Conservation (phyloP, 2,113 vertebrate genomes). For the Phalacrocorax brasilianus region DNA sequence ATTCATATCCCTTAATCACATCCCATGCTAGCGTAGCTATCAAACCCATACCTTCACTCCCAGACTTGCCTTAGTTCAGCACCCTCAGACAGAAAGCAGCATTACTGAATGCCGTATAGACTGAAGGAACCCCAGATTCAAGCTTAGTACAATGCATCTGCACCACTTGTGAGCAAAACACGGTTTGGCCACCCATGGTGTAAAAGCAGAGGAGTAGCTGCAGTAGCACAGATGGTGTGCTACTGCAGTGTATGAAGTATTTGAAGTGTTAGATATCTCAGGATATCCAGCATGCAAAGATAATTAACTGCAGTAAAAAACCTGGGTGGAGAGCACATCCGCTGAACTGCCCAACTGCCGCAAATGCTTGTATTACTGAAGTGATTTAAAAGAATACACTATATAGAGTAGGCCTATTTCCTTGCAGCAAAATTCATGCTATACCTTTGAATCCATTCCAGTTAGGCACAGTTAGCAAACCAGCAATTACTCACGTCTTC, state of each 20-base stretch:
- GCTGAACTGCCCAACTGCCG: neutral
- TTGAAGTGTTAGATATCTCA: neutral
- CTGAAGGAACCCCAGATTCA: neutral
- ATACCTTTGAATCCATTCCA: neutral
- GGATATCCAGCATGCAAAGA: neutral
- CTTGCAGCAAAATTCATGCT: neutral
- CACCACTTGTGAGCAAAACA: neutral
- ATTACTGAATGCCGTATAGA: neutral
- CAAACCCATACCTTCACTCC: neutral
- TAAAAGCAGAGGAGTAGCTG: neutral
- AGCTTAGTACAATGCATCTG: neutral
- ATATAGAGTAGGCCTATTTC: neutral
- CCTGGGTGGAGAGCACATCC: neutral
- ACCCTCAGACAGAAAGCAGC: neutral
- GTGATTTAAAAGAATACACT: neutral
- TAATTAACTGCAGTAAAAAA: neutral
- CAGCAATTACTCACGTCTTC: neutral
- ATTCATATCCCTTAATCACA: neutral
- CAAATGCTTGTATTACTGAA: neutral
- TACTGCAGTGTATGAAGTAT: neutral
- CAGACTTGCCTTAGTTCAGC: neutral
- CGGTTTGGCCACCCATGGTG: neutral
- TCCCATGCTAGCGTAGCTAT: neutral
- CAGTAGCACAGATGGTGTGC: neutral
- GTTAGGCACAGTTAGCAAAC: neutral